Evolutionary conservation across 2,797 vertebrate genomes (phyloP).

Genomic region (Falco cherrug): DNA sequence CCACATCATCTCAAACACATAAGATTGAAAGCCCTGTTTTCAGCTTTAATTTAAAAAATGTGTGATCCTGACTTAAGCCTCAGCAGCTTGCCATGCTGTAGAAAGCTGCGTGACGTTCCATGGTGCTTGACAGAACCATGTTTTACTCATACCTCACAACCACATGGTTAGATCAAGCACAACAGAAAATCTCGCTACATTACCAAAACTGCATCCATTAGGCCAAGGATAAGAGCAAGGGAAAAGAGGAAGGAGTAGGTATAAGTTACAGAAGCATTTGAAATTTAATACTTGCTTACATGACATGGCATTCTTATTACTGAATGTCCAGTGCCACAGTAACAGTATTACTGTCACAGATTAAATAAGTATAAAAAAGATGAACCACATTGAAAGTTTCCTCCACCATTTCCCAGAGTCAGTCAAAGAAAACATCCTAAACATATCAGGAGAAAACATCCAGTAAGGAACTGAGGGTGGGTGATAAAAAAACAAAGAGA

Average conservation of each 20-base stretch:
- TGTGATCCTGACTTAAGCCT: conserved; percentile 80
- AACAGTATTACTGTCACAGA: conserved; percentile 71
- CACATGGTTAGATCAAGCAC: conserved; percentile 99
- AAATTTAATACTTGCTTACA: conserved; percentile 69
- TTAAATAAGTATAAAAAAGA: conserved; percentile 56
- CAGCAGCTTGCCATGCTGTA: conserved; percentile 94
- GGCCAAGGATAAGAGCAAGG: conserved; percentile 84
- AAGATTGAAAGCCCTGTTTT: conserved; percentile 72
- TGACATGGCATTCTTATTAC: conserved; percentile 76
- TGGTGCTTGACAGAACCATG: conserved; percentile 99
- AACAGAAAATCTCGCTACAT: conserved; percentile 98
- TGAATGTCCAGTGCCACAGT: conserved; percentile 73
- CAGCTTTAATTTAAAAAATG: conserved; percentile 69
- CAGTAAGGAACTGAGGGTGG: conserved; percentile 67
- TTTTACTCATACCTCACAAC: conserved; percentile 97
- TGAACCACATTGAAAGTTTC: conserved; percentile 46
- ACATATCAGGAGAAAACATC: conserved; percentile 65
- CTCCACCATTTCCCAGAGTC: conserved; percentile 69
- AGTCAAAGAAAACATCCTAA: conserved; percentile 62
- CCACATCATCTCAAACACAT: conserved; percentile 62
- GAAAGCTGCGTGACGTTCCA: conserved; percentile 98
- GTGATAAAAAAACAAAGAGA: conserved; percentile 74
- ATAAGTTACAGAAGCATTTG: conserved; percentile 60
- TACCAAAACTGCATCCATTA: conserved; percentile 92
- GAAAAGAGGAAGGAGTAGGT: conserved; percentile 71